Evolutionary conservation across 1,140 invertebrate genomes (phyloP).

Genomic region (Brachionus calyciflorus): DNA sequence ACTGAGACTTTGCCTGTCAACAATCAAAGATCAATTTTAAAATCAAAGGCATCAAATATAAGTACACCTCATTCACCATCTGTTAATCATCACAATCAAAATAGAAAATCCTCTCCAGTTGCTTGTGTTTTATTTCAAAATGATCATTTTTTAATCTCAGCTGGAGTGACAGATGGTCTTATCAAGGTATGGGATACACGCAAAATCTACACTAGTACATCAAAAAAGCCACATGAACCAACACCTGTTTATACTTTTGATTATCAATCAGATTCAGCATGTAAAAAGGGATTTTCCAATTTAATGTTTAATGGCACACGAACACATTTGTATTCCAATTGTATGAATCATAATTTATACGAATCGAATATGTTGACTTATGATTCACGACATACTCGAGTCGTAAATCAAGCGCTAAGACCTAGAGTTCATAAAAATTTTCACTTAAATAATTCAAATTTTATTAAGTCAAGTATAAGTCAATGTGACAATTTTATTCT

Average conservation of each 20-base stretch:
- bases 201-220: neutral
- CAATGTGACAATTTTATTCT: slow-evolving; percentile 43
- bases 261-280: neutral
- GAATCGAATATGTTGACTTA: slow-evolving; percentile 20
- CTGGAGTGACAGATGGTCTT: slow-evolving; percentile 27
- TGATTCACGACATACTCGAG: neutral
- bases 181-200: slow-evolving; percentile 39
- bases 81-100: neutral
- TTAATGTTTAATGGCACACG: neutral
- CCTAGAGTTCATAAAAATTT: neutral
- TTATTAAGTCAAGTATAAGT: slow-evolving; percentile 42
- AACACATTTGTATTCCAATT: slow-evolving; percentile 40
- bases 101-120: slow-evolving; percentile 31
- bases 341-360: slow-evolving; percentile 34
- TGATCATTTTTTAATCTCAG: slow-evolving; percentile 19
- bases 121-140: slow-evolving; percentile 41
- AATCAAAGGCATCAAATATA: neutral
- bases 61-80: neutral
- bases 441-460: slow-evolving; percentile 45
- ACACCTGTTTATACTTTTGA: slow-evolving; percentile 1
- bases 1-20: neutral
- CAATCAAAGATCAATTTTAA: neutral
- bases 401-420: neutral
- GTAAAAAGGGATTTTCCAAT: slow-evolving; percentile 30
- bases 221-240: neutral